Evolutionary conservation across 2,888 invertebrate genomes (phyloP), one percentile per base, ranked within the genome.

Genomic region (Heteromurus nitidus): DNA sequence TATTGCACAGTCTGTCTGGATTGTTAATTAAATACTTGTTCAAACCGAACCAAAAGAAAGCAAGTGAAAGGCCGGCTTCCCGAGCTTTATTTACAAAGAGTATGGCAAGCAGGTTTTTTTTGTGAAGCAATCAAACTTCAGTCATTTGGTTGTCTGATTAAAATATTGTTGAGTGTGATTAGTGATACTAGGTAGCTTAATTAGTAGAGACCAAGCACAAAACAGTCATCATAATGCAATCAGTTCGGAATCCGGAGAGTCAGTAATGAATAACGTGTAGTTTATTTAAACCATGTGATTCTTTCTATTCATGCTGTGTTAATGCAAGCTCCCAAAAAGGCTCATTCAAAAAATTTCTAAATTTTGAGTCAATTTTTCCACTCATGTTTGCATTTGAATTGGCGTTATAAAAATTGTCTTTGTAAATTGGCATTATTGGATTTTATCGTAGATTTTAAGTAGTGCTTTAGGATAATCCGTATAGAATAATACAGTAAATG

Each of bases 301-400:
- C 80, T 80, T 80, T 80, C 80, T 80, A 80, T 80, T 80, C 80
- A 80, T 72, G 73, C 65, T 80, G 80, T 80, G 72, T 70, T 80
- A 72, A 80, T 72, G 80, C 80, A 80, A 73, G 53, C 62, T 62
- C 62, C 65, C 24, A 22, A 44, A 42, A 42, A 50, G 18, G 50
- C 9, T 18, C n/a, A 64, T 64, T 31, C 30, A 47, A 44, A 50
- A 16, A 47, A 65, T 53, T 36, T 53, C n/a, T 62, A 62, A 16
- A n/a, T n/a, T 65, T 36, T 36, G 7, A 5, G 9, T 58, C 26
- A 22, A 13, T 22, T 58, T 3, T 58, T 58, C n/a, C 22, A 58
- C 13, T 58, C 22, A n/a, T 5, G 11, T 58, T n/a, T n/a, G n/a
- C n/a, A 11, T 64, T 7, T 62, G 3, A 62, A 55, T 55, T 55